Evolutionary conservation across 92 coral and sea anemone genomes (phyloP), one percentile per base, ranked within the genome.

Genomic region (Umimayanthus kanabou): DNA sequence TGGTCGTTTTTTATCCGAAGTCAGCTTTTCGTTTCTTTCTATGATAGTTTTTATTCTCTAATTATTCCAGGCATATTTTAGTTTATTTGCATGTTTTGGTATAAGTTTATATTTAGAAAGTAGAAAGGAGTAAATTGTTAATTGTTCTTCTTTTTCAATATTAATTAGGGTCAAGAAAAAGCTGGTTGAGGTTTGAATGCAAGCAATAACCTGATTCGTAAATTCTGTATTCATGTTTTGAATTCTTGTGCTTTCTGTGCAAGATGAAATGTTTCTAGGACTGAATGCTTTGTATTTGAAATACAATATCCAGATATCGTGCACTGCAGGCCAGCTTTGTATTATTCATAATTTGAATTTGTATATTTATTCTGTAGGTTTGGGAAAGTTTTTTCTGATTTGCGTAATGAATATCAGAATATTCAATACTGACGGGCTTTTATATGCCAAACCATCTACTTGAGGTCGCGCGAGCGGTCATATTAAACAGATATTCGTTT

Each of bases 301-400:
- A 28, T 43, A 69, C 30, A 45, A 67, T 23, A 64, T 66, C 20
- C 30, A 49, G 57, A 70, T 83, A 83, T 81, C 71, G 77, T 53
- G 84, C 33, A 84, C 91, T 91, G 91, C 91, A 72, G 84, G 90
- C 6, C 93, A 83, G 90, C 58, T 76, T 90, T 37, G 73, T 78
- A 71, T 42, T 61, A 67, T 91, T 85, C 87, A 61, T 88, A 72
- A 80, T 79, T 91, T 91, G 84, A 91, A 88, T 69, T 78, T 72
- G 74, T 82, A 77, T 88, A 88, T 88, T 88, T 88, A 84, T 79
- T 91, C 89, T n/a, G 66, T 70, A 72, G 65, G 22, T 83, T 33
- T 70, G 75, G n/a, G 40, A 53, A 53, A 6, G 28, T 69, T 43
- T 70, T 82, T 45, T 69, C 66, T 42, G 22, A 66, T 82, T 82